Conservation (phyloP, 2,797 vertebrate genomes). For the Crax fasciolata region DNA sequence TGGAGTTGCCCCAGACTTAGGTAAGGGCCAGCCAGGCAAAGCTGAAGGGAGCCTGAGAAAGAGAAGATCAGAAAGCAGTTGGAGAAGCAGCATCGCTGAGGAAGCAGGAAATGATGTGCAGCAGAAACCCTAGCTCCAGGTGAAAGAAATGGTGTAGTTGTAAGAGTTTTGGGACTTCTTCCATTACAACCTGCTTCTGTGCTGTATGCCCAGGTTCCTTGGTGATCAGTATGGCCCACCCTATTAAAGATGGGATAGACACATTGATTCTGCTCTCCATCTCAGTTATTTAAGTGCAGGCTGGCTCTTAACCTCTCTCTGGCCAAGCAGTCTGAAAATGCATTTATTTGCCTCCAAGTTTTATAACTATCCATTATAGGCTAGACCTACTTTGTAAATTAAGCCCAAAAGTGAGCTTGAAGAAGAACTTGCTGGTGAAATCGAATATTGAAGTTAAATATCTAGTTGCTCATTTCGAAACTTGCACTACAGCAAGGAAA, state of each 20-base stretch:
- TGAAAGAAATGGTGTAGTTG: too few species aligned
- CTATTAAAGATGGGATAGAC: background rate
- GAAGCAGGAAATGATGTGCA: too few species aligned
- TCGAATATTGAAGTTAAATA: too few species aligned
- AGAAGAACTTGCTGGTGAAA: background rate
- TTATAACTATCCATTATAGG: too few species aligned
- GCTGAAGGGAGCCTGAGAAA: too few species aligned
- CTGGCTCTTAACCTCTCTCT: too few species aligned
- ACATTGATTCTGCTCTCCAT: background rate
- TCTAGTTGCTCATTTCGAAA: background rate
- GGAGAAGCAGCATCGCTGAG: too few species aligned
- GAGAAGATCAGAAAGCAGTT: too few species aligned
- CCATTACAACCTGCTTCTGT: background rate
- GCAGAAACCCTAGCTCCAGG: too few species aligned
- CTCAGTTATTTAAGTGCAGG: background rate
- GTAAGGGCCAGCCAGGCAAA: too few species aligned
- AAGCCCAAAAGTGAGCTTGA: background rate
- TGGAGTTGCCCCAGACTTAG: too few species aligned
- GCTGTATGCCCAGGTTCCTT: background rate
- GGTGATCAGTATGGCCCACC: background rate
- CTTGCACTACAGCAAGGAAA: background rate
- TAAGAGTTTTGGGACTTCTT: too few species aligned
- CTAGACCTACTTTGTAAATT: background rate
- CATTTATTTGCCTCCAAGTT: background rate
- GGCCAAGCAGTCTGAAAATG: background rate